Evolutionary conservation across 2,797 vertebrate species (phyloP).

Genomic region (Molothrus aeneus): DNA sequence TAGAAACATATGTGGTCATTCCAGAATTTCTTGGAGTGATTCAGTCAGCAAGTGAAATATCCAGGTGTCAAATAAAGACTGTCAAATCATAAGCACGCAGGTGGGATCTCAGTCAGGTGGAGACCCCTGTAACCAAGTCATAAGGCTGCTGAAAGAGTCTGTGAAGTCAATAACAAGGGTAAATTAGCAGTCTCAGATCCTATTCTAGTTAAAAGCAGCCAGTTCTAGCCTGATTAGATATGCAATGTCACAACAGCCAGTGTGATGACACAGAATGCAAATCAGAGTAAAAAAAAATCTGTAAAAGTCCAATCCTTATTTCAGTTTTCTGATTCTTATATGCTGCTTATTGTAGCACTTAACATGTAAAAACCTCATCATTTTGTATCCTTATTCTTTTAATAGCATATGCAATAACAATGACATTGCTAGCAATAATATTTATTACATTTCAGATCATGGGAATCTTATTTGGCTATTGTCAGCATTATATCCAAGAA

Average conservation of each 20-base stretch:
- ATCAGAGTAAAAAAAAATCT: conserved; percentile 36
- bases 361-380: neutral
- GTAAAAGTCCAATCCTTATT: neutral
- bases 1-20: neutral
- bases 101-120: neutral
- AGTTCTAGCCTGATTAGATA: conserved; percentile 51
- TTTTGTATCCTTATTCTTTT: neutral
- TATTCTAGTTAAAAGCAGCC: conserved; percentile 2
- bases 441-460: conserved; percentile 67
- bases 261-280: conserved; percentile 55
- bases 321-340: neutral
- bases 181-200: conserved; percentile 48
- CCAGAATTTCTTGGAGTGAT: neutral
- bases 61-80: neutral
- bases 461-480: conserved; percentile 67
- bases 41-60: neutral
- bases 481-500: conserved; percentile 75
- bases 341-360: neutral
- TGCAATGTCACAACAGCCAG: conserved; percentile 55
- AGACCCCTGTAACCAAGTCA: conserved; percentile 18
- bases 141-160: neutral
- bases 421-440: conserved; percentile 56
- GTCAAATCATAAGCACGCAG: neutral
- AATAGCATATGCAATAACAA: neutral
- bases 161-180: conserved; percentile 7